These are phyloP conservation scores for Beaufortia kweichowensis DNA, from an alignment of 2,113 vertebrate genomes.

Conservation along the genomic window DNA sequence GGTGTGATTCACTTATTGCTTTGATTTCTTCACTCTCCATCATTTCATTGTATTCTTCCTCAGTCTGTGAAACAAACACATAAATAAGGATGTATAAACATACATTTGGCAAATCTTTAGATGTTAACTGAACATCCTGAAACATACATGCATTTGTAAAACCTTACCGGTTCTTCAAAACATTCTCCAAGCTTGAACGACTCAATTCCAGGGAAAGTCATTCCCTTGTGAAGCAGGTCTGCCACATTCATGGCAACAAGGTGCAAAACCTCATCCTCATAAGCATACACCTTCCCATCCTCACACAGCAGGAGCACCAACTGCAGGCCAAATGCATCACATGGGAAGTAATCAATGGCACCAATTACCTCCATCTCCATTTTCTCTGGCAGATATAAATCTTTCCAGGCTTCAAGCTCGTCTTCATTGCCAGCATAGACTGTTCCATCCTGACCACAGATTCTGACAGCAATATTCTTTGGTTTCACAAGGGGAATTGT, in stretches of 20 bases:
- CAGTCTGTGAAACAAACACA: slow-evolving; percentile 25
- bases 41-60: slow-evolving; percentile 38
- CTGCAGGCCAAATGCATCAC: slow-evolving; percentile 31
- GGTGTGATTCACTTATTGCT: slow-evolving; percentile 16
- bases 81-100: neutral
- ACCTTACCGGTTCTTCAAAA: slow-evolving; percentile 50
- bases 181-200: slow-evolving; percentile 36
- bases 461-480: slow-evolving; percentile 5
- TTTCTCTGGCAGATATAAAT: slow-evolving; percentile 46
- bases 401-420: slow-evolving; percentile 47
- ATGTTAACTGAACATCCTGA: neutral
- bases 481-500: slow-evolving; percentile 34
- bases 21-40: slow-evolving; percentile 27
- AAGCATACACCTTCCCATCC: slow-evolving; percentile 45
- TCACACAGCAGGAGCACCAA: slow-evolving; percentile 46
- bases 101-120: neutral
- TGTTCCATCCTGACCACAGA: slow-evolving; percentile 43
- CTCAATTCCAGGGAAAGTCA: slow-evolving; percentile 33
- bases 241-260: slow-evolving; percentile 38
- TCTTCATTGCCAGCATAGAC: slow-evolving; percentile 38
- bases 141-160: neutral
- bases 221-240: slow-evolving; percentile 14
- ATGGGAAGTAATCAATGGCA: slow-evolving; percentile 43
- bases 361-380: slow-evolving; percentile 48
- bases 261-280: slow-evolving; percentile 44